phyloP scores from a whole-genome alignment of 2,888 invertebrate genomes.

The Netelia virgata region DNA sequence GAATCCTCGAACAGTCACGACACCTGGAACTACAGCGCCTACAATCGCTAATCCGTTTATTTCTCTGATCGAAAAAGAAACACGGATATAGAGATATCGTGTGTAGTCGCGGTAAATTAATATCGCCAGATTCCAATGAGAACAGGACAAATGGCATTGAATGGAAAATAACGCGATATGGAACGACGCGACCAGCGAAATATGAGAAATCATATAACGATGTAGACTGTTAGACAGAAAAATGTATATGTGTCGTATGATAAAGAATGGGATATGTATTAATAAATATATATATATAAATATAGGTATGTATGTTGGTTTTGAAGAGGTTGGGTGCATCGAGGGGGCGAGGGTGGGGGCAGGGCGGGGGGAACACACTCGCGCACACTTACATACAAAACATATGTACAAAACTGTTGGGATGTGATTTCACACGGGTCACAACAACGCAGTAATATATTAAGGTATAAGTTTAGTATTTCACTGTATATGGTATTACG shows the following conservation, averaged over 20 bases:
- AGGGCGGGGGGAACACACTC: conserved; percentile 84
- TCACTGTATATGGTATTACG: conserved; percentile 40
- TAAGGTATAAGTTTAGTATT: conserved; percentile 51
- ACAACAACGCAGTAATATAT: conserved; percentile 90
- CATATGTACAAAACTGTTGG: conserved; percentile 85
- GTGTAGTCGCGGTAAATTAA: neutral
- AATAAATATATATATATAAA: conserved; percentile 60
- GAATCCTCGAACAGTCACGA: neutral
- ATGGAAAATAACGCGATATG: conserved; percentile 74
- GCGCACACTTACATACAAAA: conserved; percentile 85
- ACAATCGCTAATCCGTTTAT: neutral
- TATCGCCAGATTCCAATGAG: neutral
- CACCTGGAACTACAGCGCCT: neutral
- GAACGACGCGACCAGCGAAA: conserved; percentile 60
- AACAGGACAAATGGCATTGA: conserved; percentile 39
- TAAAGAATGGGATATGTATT: conserved; percentile 26
- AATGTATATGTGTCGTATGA: neutral
- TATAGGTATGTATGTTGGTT: conserved; percentile 70
- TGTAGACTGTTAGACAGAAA: conserved; percentile 39
- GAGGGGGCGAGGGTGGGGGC: conserved; percentile 80
- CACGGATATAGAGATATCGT: neutral
- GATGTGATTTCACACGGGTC: conserved; percentile 90
- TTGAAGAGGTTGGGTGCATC: conserved; percentile 74
- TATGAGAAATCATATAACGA: conserved; percentile 44
- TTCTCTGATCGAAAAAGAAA: conserved; percentile 1